Evolutionary conservation across 2,888 invertebrate genomes (phyloP).

Genomic region (Microchrysa polita): DNA sequence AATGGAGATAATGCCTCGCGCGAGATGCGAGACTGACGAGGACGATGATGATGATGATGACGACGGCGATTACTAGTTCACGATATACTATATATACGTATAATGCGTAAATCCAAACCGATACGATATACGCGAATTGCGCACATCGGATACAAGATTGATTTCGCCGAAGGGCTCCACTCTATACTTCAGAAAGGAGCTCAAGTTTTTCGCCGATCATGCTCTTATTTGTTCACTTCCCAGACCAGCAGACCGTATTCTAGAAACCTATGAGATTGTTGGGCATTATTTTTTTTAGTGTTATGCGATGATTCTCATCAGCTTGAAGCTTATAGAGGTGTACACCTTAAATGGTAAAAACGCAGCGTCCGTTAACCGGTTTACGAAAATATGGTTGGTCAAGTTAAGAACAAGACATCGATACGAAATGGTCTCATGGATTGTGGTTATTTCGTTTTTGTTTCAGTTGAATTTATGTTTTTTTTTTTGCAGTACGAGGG

Average conservation of each 20-base stretch:
- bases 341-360: slow-evolving; percentile 36
- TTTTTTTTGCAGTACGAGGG: too few relatives aligned
- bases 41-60: not conserved
- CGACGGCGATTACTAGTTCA: not conserved
- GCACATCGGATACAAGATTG: too few relatives aligned
- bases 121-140: slow-evolving; percentile 7
- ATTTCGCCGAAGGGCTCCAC: too few relatives aligned
- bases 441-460: not conserved
- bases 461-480: not conserved
- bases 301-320: not conserved
- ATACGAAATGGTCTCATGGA: slow-evolving; percentile 35
- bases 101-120: not conserved
- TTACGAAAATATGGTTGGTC: slow-evolving; percentile 34
- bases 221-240: too few relatives aligned
- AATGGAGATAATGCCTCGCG: not conserved
- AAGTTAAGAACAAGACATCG: slow-evolving; percentile 21
- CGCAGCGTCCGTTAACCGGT: slow-evolving; percentile 40
- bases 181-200: too few relatives aligned
- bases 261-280: not conserved
- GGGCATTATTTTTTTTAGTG: not conserved
- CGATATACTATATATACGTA: not conserved
- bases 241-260: too few relatives aligned
- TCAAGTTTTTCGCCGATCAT: too few relatives aligned
- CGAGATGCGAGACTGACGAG: not conserved
- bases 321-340: not conserved